phyloP scores from a whole-genome alignment of 1,140 invertebrate species.

The Zaprionus vittiger region DNA sequence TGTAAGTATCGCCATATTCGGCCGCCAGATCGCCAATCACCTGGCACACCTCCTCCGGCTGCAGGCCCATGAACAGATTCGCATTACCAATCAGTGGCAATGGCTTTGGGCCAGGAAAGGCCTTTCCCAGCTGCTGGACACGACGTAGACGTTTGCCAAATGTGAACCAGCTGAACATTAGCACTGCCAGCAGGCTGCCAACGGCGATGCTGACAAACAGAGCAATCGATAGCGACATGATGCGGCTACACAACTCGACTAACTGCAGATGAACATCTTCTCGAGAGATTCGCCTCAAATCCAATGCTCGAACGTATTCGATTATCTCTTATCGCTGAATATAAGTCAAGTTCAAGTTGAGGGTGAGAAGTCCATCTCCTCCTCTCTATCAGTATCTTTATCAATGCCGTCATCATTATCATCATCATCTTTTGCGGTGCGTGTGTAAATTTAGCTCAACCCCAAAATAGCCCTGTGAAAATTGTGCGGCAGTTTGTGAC shows the following conservation, averaged over 20 bases:
- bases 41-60: slow-evolving; percentile 39
- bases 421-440: background rate
- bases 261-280: background rate
- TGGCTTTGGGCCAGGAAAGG: slow-evolving; percentile 42
- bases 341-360: slow-evolving; percentile 15
- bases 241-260: background rate
- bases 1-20: slow-evolving; percentile 51
- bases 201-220: slow-evolving; percentile 14
- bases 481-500: slow-evolving; percentile 19
- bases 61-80: slow-evolving; percentile 54
- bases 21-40: slow-evolving; percentile 48
- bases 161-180: slow-evolving; percentile 28
- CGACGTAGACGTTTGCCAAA: slow-evolving; percentile 17
- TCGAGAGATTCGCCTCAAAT: background rate
- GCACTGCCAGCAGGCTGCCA: slow-evolving; percentile 25
- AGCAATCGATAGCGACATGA: background rate
- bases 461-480: slow-evolving; percentile 21
- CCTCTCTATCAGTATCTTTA: background rate
- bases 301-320: background rate
- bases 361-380: background rate
- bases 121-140: slow-evolving; percentile 23
- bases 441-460: slow-evolving; percentile 6
- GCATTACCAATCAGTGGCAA: slow-evolving; percentile 67
- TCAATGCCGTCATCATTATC: background rate
- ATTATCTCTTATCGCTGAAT: background rate